Evolutionary conservation across 2,113 vertebrate genomes (phyloP), one percentile per base, ranked within the genome.

Genomic region (Lota lota): DNA sequence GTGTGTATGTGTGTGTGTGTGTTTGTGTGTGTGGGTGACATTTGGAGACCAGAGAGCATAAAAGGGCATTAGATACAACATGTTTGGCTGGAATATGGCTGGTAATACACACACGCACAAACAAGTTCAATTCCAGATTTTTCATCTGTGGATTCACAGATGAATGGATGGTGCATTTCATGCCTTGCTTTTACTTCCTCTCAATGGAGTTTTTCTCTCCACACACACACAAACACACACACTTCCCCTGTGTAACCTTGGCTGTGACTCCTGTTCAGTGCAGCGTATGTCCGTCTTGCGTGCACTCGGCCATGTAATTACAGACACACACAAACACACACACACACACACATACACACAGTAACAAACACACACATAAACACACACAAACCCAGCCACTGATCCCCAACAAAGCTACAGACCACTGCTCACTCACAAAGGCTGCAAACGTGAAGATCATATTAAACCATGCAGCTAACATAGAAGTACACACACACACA

Each of bases 251-350:
- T 40, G 64, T 18, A 22, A 65, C 76, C 69, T 75, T 73, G 78
- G 69, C 79, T 78, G 47, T 84, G 86, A 87, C 83, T 81, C 78
- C 8, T 51, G 64, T 65, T 78, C 69, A 40, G 75, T 77, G 77
- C 19, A 8, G 40, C 75, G 74, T 78, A 63, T 73, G 81, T 72
- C 71, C 72, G 68, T 83, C 65, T 77, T 64, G 75, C 73, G 83
- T 79, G 76, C 85, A 88, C 79, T 21, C 69, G 72, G 83, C 83
- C 83, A 86, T 84, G 84, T 87, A 88, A 89, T 89, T 86, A 76
- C 73, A 72, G 74, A 63, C 63, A 64, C 40, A 64, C 36, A 64
- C 40, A 64, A 19, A 64, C 63, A 64, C 63, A 69, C 78, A 80
- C 72, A 62, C 8, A 76, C 73, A 72, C 76, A 74, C 72, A 54